Conservation (phyloP, 1,140 invertebrate species). For the Drosophila yakuba region DNA sequence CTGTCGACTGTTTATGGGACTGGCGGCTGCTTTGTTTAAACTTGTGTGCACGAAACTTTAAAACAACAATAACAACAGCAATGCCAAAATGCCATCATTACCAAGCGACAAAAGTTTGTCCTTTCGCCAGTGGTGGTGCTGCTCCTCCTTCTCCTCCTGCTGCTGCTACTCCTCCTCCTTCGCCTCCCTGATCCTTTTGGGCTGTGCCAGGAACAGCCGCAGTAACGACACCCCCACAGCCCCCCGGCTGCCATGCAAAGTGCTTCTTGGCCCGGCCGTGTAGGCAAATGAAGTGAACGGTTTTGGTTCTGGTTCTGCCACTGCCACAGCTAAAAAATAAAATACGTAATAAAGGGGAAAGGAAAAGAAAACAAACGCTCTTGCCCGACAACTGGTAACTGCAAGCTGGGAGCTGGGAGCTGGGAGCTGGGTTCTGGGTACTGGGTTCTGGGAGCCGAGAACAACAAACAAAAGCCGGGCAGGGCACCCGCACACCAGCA, state of each 20-base stretch:
- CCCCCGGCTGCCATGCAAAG: slow-evolving; percentile 46
- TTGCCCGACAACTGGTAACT: neutral
- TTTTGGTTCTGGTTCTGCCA: slow-evolving; percentile 23
- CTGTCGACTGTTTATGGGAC: slow-evolving; percentile 81
- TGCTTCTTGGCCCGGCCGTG: slow-evolving; percentile 46
- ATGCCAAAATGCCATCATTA: slow-evolving; percentile 82
- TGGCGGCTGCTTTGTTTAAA: slow-evolving; percentile 83
- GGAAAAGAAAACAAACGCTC: slow-evolving; percentile 52
- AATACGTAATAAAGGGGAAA: slow-evolving; percentile 51
- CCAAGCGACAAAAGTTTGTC: slow-evolving; percentile 82
- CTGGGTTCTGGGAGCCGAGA: neutral
- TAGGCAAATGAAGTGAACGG: slow-evolving; percentile 81
- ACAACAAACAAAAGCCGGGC: slow-evolving; percentile 70
- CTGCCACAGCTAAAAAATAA: slow-evolving; percentile 51
- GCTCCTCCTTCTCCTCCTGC: neutral
- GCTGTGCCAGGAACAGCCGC: slow-evolving; percentile 45
- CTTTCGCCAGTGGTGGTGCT: slow-evolving; percentile 50
- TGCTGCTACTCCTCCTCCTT: neutral
- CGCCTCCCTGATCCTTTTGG: neutral
- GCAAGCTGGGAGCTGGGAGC: no score
- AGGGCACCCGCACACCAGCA: slow-evolving; percentile 52
- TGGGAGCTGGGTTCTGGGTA: no score
- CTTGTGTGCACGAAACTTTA: slow-evolving; percentile 78
- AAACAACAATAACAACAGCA: slow-evolving; percentile 66
- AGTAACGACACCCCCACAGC: slow-evolving; percentile 40